Conservation (phyloP, 2,113 vertebrate species). For the Dasypus novemcinctus region DNA sequence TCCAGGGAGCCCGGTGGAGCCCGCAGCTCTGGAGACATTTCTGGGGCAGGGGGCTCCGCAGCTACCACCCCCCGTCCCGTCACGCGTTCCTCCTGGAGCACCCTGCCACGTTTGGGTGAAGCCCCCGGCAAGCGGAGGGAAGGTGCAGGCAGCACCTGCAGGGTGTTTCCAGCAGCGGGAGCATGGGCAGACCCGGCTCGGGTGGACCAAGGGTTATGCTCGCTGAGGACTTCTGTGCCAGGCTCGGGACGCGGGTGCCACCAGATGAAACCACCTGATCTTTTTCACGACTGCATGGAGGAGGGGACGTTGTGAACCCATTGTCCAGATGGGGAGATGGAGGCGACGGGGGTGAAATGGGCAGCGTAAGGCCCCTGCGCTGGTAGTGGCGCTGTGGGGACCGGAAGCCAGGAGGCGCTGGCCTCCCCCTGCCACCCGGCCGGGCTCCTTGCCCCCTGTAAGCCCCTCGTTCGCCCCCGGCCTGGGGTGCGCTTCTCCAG, state of each 20-base stretch:
- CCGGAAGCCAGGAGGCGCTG: not conserved
- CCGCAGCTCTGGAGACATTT: not conserved
- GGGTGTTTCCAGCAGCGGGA: not conserved
- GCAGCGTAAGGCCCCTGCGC: fast-evolving
- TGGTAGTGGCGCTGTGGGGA: no score
- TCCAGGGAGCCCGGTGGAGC: not conserved
- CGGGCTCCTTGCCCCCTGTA: fast-evolving
- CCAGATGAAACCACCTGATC: not conserved
- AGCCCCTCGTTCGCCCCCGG: no score
- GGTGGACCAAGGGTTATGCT: no score
- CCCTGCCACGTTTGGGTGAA: no score
- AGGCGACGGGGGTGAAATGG: not conserved
- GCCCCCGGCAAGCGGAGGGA: not conserved
- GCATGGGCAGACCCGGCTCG: fast-evolving
- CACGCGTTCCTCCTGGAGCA: no score
- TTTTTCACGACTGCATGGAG: not conserved
- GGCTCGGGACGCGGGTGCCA: fast-evolving
- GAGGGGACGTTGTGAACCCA: not conserved
- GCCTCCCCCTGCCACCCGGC: not conserved
- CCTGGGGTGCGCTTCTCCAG: no score
- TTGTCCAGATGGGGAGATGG: not conserved
- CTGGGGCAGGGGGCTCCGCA: not conserved
- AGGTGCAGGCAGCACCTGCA: fast-evolving
- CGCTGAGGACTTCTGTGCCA: no score
- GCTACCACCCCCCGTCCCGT: no score